Conservation (phyloP, 2,888 invertebrate genomes). For the Nycteola revayana region DNA sequence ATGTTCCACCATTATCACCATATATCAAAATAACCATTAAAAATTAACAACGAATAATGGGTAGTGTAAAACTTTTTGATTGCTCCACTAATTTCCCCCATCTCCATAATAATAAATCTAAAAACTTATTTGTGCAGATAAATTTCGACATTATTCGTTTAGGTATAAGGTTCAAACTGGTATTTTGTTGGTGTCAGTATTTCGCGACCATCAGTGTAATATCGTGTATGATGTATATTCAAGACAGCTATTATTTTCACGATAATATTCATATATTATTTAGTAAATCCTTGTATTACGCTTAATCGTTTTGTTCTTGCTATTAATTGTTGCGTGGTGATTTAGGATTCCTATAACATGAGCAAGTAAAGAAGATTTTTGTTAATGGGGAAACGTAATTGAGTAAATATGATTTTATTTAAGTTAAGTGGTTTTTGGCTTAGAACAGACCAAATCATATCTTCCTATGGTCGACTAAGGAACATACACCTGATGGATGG, state of each 20-base stretch:
- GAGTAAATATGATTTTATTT: no score
- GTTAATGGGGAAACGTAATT: no score
- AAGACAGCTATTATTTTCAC: slow-evolving; percentile 25
- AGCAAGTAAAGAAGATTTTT: no score
- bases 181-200: slow-evolving; percentile 1
- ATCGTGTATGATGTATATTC: slow-evolving; percentile 27
- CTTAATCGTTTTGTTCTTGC: no score
- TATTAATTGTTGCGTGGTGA: no score
- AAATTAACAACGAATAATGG: slow-evolving; percentile 9
- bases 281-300: slow-evolving; percentile 18
- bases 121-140: neutral
- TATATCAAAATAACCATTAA: slow-evolving; percentile 7
- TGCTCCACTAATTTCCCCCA: slow-evolving; percentile 23
- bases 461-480: no score
- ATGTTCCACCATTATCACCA: no score
- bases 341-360: no score
- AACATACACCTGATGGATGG: no score
- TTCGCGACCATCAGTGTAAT: neutral
- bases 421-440: no score
- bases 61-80: slow-evolving; percentile 22
- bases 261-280: slow-evolving; percentile 20
- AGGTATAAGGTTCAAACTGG: slow-evolving; percentile 11
- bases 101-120: slow-evolving; percentile 20
- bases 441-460: no score
- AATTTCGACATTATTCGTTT: neutral